Conservation (phyloP, 2,888 invertebrate genomes). For the Pegoplata infirma region DNA sequence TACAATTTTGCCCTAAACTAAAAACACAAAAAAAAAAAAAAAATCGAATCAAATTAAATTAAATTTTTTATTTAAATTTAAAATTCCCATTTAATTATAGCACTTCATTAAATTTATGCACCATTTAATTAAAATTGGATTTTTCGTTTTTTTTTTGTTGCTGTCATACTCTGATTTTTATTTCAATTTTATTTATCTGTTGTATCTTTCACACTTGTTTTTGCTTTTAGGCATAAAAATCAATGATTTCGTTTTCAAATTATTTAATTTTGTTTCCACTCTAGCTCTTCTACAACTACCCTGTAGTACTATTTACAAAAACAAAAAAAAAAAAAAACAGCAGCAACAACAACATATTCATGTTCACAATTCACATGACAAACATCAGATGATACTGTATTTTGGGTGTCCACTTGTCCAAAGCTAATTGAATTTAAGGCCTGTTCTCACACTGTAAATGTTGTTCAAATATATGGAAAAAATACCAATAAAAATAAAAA, state of each 20-base stretch:
- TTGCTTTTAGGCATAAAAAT: constrained; percentile 26
- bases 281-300: background rate
- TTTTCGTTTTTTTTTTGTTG: background rate
- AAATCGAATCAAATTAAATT: no score
- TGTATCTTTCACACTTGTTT: constrained; percentile 20
- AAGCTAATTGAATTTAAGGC: constrained; percentile 55
- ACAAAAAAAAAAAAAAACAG: background rate
- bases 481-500: no score
- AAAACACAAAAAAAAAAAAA: no score
- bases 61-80: background rate
- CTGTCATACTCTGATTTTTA: background rate
- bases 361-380: constrained; percentile 14
- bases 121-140: background rate
- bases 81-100: background rate
- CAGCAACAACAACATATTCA: constrained; percentile 1
- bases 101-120: background rate
- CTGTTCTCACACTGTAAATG: background rate
- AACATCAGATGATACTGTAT: constrained; percentile 10
- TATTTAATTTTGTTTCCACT: constrained; percentile 45
- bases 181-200: constrained; percentile 5
- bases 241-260: constrained; percentile 36
- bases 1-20: no score
- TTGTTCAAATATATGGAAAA: background rate
- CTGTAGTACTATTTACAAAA: no score
- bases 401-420: constrained; percentile 31